Conservation (phyloP, 2,888 invertebrate species). For the Hirtodrosophila alboralis region DNA sequence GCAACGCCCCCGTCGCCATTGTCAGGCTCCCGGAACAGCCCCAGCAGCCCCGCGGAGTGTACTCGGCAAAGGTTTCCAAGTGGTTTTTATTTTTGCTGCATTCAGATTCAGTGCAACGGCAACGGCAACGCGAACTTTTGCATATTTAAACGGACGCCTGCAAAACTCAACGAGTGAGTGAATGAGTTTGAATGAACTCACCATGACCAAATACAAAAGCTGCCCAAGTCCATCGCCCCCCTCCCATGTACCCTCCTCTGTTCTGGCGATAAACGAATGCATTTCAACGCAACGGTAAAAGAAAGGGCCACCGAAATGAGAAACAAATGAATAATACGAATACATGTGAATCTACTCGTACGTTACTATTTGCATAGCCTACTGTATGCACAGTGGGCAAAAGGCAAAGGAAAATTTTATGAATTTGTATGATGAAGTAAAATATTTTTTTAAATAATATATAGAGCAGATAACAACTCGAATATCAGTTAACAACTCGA, state of each 20-base stretch:
- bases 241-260: neutral
- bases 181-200: slow-evolving; percentile 81
- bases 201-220: slow-evolving; percentile 60
- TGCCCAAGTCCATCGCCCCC: slow-evolving; percentile 24
- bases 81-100: slow-evolving; percentile 56
- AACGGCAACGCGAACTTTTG: slow-evolving; percentile 66
- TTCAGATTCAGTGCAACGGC: slow-evolving; percentile 58
- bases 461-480: too few relatives aligned
- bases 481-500: too few relatives aligned
- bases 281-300: slow-evolving; percentile 62
- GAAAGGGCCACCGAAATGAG: slow-evolving; percentile 38
- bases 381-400: slow-evolving; percentile 30
- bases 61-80: neutral
- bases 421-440: too few relatives aligned
- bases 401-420: neutral
- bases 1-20: slow-evolving; percentile 64
- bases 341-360: slow-evolving; percentile 29
- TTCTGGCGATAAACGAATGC: slow-evolving; percentile 47
- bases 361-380: slow-evolving; percentile 18
- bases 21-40: slow-evolving; percentile 15
- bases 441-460: too few relatives aligned
- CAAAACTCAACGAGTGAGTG: slow-evolving; percentile 68
- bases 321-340: slow-evolving; percentile 58
- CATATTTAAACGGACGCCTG: slow-evolving; percentile 73
- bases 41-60: neutral